Percentiles rank a stretch among this genome's conserved stretches.
Evolutionary conservation across 2,797 vertebrate genomes (phyloP).

Genomic region (Acrossocheilus fasciatus): DNA sequence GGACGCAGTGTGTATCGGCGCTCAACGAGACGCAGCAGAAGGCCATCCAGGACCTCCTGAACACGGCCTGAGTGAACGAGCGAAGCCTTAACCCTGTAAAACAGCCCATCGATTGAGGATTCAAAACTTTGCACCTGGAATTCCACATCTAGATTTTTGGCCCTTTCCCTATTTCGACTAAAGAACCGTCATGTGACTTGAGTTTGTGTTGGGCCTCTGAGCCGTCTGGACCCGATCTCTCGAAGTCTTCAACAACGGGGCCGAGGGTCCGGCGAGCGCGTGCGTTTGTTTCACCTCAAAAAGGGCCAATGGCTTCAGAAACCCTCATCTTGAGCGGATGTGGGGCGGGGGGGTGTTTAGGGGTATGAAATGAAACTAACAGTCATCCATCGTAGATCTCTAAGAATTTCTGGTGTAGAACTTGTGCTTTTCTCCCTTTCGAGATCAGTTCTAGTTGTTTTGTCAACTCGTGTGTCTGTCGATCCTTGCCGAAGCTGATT

Average conservation of each 20-base stretch:
- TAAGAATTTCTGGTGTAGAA: slow-evolving; percentile 69
- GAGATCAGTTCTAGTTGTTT: slow-evolving; percentile 69
- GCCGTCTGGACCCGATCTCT: slow-evolving; percentile 70
- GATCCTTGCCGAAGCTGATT: slow-evolving; percentile 78
- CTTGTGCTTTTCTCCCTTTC: slow-evolving; percentile 69
- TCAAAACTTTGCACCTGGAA: slow-evolving; percentile 69
- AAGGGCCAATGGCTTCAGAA: slow-evolving; percentile 65
- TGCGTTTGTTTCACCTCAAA: slow-evolving; percentile 69
- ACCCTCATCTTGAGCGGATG: slow-evolving; percentile 56
- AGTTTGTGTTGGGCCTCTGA: slow-evolving; percentile 67
- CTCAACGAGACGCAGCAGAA: slow-evolving; percentile 95
- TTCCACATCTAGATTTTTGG: slow-evolving; percentile 43
- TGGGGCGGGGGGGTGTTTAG: background rate
- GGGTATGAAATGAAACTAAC: slow-evolving; percentile 49
- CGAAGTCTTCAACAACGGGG: slow-evolving; percentile 63
- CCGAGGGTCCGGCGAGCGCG: slow-evolving; percentile 60
- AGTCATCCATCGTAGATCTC: slow-evolving; percentile 73
- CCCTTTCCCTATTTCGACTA: slow-evolving; percentile 72
- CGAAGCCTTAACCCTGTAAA: slow-evolving; percentile 73
- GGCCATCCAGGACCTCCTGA: slow-evolving; percentile 96
- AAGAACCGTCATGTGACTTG: slow-evolving; percentile 72
- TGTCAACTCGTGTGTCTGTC: slow-evolving; percentile 74
- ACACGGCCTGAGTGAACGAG: slow-evolving; percentile 83
- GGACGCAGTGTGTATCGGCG: slow-evolving; percentile 93
- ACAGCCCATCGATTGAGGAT: slow-evolving; percentile 83